These are phyloP conservation scores for Apteryx mantelli DNA, from an alignment of 2,113 vertebrate species.

Conservation along the genomic window DNA sequence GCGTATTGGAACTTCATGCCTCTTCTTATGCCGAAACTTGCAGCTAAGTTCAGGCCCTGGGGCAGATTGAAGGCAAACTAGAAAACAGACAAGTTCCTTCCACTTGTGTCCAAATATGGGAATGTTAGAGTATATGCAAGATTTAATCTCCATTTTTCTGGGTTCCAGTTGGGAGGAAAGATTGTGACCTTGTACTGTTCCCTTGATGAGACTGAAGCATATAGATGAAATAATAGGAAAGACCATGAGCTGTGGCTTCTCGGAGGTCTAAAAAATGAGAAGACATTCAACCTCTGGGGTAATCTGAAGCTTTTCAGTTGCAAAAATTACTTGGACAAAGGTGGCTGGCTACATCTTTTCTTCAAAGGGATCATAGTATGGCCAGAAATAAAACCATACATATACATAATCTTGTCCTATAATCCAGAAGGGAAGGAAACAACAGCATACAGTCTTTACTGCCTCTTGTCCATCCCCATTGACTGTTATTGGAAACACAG, in stretches of 20 bases:
- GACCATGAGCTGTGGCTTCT: not conserved
- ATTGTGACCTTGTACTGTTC: not conserved
- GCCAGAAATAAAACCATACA: not conserved
- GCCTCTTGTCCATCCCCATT: not conserved
- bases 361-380: not conserved
- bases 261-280: not conserved
- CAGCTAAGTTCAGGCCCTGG: not conserved
- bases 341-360: not conserved
- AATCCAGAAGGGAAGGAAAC: not conserved
- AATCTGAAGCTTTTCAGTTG: not conserved
- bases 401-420: not conserved
- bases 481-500: not conserved
- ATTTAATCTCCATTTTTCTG: not conserved
- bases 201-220: not conserved
- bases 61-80: constrained; percentile 20
- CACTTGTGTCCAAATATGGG: not conserved
- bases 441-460: not conserved
- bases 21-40: not conserved
- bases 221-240: not conserved
- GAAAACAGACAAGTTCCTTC: constrained; percentile 22
- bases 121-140: not conserved
- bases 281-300: not conserved
- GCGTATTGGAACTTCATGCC: constrained; percentile 22
- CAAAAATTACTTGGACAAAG: not conserved
- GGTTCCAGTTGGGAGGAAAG: not conserved